Conservation (phyloP, 2,797 vertebrate species). For the Chaunax sp. region DNA sequence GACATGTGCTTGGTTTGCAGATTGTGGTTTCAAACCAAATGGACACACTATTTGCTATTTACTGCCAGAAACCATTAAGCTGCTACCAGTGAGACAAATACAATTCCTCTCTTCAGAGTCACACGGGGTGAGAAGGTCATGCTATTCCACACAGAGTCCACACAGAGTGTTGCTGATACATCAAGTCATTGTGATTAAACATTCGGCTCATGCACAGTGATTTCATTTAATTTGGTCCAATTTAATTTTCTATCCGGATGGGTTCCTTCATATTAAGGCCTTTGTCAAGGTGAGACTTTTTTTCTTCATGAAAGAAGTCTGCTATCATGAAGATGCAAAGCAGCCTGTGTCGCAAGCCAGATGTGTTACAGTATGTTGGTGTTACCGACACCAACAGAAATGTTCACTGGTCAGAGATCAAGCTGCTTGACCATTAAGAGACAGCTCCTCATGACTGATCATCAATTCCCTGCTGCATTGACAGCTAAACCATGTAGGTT, state of each 20-base stretch:
- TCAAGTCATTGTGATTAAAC: conserved; percentile 40
- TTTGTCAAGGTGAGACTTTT: conserved; percentile 26
- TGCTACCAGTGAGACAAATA: conserved; percentile 37
- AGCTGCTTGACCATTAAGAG: neutral
- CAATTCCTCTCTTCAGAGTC: conserved; percentile 43
- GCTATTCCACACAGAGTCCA: conserved; percentile 34
- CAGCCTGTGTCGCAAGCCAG: neutral
- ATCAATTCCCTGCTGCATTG: neutral
- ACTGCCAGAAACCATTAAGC: conserved; percentile 60
- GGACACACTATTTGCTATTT: conserved; percentile 69
- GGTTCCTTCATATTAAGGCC: conserved; percentile 47
- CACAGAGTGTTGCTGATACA: conserved; percentile 38
- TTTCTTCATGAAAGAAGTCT: conserved; percentile 25
- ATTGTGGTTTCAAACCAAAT: conserved; percentile 77
- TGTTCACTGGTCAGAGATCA: conserved; percentile 9
- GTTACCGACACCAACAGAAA: conserved; percentile 15
- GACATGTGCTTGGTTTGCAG: conserved; percentile 69
- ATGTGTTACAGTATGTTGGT: conserved; percentile 23
- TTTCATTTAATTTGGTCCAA: conserved; percentile 55
- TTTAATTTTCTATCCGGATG: conserved; percentile 55
- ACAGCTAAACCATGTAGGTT: conserved; percentile 3
- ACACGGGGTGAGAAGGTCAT: conserved; percentile 55
- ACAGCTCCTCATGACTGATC: conserved; percentile 1
- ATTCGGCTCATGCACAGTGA: conserved; percentile 23
- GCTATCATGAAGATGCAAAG: conserved; percentile 15